phyloP scores from a whole-genome alignment of 1,140 invertebrate species.

The Pogonomyrmex californicus region DNA sequence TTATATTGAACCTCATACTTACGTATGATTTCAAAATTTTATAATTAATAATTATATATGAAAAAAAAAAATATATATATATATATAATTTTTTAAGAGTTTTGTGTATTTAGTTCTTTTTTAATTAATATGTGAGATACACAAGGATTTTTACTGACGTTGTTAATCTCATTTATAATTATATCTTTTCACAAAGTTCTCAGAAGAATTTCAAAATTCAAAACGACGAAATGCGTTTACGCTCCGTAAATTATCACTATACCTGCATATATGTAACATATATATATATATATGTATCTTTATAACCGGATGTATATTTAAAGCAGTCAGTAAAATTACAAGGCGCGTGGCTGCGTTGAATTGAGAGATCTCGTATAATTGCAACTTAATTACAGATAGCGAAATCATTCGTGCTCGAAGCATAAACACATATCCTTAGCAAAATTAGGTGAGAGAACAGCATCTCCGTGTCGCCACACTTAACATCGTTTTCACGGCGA shows the following conservation, averaged over 20 bases:
- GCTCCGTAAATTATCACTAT: not conserved
- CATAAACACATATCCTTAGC: conserved; percentile 46
- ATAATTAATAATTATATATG: not conserved
- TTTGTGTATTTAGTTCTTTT: not conserved
- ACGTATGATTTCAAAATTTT: not conserved
- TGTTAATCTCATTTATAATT: conserved; percentile 2
- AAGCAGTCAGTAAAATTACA: conserved; percentile 9
- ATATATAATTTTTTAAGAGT: not conserved
- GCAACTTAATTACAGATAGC: conserved; percentile 55
- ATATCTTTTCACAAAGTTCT: not conserved
- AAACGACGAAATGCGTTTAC: not conserved
- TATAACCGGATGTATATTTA: conserved; percentile 26
- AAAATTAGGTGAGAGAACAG: conserved; percentile 51
- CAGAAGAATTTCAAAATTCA: not conserved
- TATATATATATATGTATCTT: not conserved
- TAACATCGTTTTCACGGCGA: conserved; percentile 52
- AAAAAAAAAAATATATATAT: not conserved
- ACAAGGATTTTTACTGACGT: not conserved
- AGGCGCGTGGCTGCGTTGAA: not conserved
- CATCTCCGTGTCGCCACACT: conserved; percentile 43
- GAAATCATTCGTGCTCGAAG: conserved; percentile 11
- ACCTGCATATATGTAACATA: not conserved
- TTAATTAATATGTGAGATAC: conserved; percentile 4
- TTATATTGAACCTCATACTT: not conserved
- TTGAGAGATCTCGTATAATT: conserved; percentile 39